Conservation (phyloP, 2,113 vertebrate genomes). For the Siniperca chuatsi region DNA sequence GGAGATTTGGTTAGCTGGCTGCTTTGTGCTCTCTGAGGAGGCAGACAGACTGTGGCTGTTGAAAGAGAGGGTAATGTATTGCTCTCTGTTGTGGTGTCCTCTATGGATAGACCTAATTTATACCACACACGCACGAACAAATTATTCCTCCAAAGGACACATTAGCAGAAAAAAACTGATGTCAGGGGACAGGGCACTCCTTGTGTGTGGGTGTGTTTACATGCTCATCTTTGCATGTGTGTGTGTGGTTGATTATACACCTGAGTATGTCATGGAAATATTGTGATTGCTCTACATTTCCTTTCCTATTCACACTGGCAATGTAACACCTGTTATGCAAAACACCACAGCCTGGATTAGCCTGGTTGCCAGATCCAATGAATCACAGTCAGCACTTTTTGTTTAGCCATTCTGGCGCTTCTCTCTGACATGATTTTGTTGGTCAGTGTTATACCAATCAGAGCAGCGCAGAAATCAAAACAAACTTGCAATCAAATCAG, state of each 20-base stretch:
- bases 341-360: slow-evolving; percentile 16
- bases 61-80: slow-evolving; percentile 66
- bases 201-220: slow-evolving; percentile 10
- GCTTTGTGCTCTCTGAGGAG: slow-evolving; percentile 24
- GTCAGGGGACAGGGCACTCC: slow-evolving; percentile 39
- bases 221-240: background rate
- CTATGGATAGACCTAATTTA: slow-evolving; percentile 50
- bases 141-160: slow-evolving; percentile 57
- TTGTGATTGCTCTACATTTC: slow-evolving; percentile 18
- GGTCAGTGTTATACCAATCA: slow-evolving; percentile 4
- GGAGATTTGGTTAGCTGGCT: slow-evolving; percentile 11
- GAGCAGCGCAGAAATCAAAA: background rate
- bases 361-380: slow-evolving; percentile 2
- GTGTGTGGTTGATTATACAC: slow-evolving; percentile 53
- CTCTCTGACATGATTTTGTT: slow-evolving; percentile 2
- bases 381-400: background rate
- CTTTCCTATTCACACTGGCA: slow-evolving; percentile 16
- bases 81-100: slow-evolving; percentile 42
- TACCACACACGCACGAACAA: slow-evolving; percentile 26
- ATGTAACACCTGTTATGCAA: slow-evolving; percentile 36
- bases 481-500: slow-evolving; percentile 1
- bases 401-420: background rate
- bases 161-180: slow-evolving; percentile 55
- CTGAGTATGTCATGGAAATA: slow-evolving; percentile 56
- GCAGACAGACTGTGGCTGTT: slow-evolving; percentile 38